phyloP scores from a whole-genome alignment of 2,113 vertebrate genomes.

The Pogona vitticeps region DNA sequence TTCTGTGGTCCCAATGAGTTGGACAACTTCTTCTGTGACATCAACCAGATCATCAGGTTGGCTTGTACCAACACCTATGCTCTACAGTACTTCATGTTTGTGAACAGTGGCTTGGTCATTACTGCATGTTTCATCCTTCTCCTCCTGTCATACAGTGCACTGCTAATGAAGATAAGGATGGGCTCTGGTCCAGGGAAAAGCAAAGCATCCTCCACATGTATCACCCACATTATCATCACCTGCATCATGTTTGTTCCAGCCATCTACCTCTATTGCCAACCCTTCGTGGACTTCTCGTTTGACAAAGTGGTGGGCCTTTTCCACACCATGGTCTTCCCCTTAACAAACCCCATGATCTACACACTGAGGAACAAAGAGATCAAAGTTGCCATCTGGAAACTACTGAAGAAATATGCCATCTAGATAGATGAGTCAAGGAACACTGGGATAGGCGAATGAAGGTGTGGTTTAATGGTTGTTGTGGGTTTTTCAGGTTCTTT shows the following conservation, averaged over 20 bases:
- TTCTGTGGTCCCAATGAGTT: conserved; percentile 32
- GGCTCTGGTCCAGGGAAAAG: neutral
- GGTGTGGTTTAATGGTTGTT: too few species aligned
- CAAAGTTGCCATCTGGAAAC: conserved; percentile 13
- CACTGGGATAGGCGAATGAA: too few species aligned
- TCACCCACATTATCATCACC: conserved; percentile 23
- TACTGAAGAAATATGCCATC: neutral
- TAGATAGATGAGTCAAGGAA: neutral
- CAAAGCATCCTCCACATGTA: conserved; percentile 34
- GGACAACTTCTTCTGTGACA: conserved; percentile 45
- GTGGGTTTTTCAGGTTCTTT: too few species aligned
- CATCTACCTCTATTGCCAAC: conserved; percentile 20
- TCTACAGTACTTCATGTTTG: conserved; percentile 18
- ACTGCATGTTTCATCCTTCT: conserved; percentile 23
- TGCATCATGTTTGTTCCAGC: conserved; percentile 16
- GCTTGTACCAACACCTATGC: conserved; percentile 18
- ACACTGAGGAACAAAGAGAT: conserved; percentile 38
- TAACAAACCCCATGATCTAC: conserved; percentile 42
- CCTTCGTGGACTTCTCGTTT: conserved; percentile 12
- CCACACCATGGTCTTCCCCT: conserved; percentile 24
- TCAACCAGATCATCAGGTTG: conserved; percentile 29
- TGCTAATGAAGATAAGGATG: conserved; percentile 7
- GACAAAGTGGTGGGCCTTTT: conserved; percentile 31
- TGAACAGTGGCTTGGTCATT: conserved; percentile 9
- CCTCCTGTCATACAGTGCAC: neutral